These are phyloP conservation scores for Cynodonichthys magdalenae DNA, from an alignment of 2,797 vertebrate species.

Conservation along the genomic window DNA sequence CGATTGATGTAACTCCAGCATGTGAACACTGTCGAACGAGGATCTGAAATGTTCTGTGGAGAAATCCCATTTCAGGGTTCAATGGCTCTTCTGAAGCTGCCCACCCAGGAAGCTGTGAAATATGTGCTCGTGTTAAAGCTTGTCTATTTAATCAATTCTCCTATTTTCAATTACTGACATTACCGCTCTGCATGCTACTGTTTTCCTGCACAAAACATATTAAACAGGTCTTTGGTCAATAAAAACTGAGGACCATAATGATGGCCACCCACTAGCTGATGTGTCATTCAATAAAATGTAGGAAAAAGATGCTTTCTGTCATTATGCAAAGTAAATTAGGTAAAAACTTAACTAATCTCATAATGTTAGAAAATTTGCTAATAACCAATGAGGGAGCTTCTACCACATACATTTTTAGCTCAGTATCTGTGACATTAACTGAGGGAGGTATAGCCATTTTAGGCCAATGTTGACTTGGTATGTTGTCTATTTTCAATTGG, in stretches of 20 bases:
- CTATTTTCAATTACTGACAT: constrained; percentile 74
- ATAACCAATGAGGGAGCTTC: too few relatives aligned
- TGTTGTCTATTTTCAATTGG: too few relatives aligned
- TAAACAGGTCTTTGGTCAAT: constrained; percentile 42
- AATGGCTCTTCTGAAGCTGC: constrained; percentile 64
- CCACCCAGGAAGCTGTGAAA: constrained; percentile 70
- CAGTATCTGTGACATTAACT: background rate
- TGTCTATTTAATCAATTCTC: constrained; percentile 77
- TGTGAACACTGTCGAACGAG: constrained; percentile 57
- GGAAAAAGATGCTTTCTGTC: background rate
- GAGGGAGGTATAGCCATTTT: background rate
- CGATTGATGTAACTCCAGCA: constrained; percentile 41
- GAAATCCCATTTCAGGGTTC: constrained; percentile 83
- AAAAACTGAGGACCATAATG: constrained; percentile 19
- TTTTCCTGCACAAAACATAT: constrained; percentile 37
- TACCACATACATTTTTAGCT: background rate
- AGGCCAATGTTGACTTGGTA: too few relatives aligned
- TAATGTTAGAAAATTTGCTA: too few relatives aligned
- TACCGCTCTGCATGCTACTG: constrained; percentile 40
- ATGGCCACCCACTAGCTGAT: constrained; percentile 14
- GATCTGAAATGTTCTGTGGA: constrained; percentile 69
- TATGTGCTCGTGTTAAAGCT: constrained; percentile 65
- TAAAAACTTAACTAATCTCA: background rate
- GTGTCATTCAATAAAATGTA: constrained; percentile 5
- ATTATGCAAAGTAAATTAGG: background rate